Percentiles rank a stretch among this genome's conserved stretches.
Conservation (phyloP, 1,140 invertebrate genomes). For the Lepidostoma basale region DNA sequence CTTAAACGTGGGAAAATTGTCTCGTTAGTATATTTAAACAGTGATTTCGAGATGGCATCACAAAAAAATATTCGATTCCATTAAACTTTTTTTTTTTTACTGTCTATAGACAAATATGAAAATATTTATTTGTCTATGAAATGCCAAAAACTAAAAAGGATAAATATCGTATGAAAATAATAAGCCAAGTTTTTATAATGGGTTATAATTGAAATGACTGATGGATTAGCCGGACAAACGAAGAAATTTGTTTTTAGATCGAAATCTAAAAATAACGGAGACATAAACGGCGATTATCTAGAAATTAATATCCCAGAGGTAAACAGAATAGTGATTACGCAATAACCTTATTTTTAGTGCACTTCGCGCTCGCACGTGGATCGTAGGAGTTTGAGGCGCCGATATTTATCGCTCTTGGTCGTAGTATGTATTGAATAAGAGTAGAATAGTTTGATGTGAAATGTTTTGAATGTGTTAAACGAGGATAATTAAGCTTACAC, state of each 20-base stretch:
- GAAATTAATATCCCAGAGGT: slow-evolving; percentile 82
- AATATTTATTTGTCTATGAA: too few species aligned
- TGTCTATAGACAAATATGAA: neutral
- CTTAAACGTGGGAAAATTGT: too few species aligned
- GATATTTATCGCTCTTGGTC: too few species aligned
- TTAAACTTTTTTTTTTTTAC: neutral
- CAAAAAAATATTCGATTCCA: too few species aligned
- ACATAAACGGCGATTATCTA: slow-evolving; percentile 67
- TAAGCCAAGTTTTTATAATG: neutral
- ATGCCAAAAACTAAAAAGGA: neutral
- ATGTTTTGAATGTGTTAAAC: too few species aligned
- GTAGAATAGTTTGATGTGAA: too few species aligned
- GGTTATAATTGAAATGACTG: slow-evolving; percentile 63
- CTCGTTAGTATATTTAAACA: too few species aligned
- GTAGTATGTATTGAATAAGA: too few species aligned
- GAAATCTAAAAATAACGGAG: slow-evolving; percentile 62
- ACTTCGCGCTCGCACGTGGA: slow-evolving; percentile 27
- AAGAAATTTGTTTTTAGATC: slow-evolving; percentile 82
- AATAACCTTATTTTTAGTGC: slow-evolving; percentile 4
- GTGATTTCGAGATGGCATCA: too few species aligned
- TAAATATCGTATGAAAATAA: neutral
- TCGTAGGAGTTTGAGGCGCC: too few species aligned
- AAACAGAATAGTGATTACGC: slow-evolving; percentile 37
- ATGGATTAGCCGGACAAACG: slow-evolving; percentile 75
- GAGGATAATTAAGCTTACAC: slow-evolving; percentile 32